phyloP scores from a whole-genome alignment of 2,113 vertebrate species.

The Larimichthys crocea region DNA sequence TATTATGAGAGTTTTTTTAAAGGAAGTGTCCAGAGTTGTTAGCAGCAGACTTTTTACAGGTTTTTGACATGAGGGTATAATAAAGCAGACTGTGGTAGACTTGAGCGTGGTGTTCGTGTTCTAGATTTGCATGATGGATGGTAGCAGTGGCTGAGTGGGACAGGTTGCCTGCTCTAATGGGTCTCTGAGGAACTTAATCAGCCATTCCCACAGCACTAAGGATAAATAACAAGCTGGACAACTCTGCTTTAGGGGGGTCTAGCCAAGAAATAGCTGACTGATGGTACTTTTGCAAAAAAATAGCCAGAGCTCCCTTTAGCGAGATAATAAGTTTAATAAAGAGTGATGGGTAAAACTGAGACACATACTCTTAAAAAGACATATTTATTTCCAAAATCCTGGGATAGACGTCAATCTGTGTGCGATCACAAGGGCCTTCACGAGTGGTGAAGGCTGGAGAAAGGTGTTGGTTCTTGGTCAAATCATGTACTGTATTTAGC shows the following conservation, averaged over 20 bases:
- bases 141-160: conserved; percentile 68
- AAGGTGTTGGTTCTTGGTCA: conserved; percentile 41
- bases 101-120: conserved; percentile 60
- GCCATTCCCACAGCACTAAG: conserved; percentile 64
- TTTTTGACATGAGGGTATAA: conserved; percentile 71
- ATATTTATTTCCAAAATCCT: conserved; percentile 24
- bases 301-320: conserved; percentile 30
- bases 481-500: conserved; percentile 14
- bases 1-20: conserved; percentile 61
- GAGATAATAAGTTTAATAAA: conserved; percentile 62
- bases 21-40: conserved; percentile 79
- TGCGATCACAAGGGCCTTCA: background rate
- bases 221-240: conserved; percentile 77
- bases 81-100: conserved; percentile 64
- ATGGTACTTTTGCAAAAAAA: conserved; percentile 51
- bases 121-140: conserved; percentile 85
- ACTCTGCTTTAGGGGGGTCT: conserved; percentile 55
- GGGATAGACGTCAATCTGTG: conserved; percentile 35
- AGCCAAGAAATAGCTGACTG: conserved; percentile 43
- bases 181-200: conserved; percentile 82
- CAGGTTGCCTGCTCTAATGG: conserved; percentile 80
- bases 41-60: conserved; percentile 66
- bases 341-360: conserved; percentile 27
- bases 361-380: conserved; percentile 30
- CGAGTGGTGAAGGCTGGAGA: conserved; percentile 18